Conservation (phyloP, 2,888 invertebrate species). For the Nomada ferruginata region DNA sequence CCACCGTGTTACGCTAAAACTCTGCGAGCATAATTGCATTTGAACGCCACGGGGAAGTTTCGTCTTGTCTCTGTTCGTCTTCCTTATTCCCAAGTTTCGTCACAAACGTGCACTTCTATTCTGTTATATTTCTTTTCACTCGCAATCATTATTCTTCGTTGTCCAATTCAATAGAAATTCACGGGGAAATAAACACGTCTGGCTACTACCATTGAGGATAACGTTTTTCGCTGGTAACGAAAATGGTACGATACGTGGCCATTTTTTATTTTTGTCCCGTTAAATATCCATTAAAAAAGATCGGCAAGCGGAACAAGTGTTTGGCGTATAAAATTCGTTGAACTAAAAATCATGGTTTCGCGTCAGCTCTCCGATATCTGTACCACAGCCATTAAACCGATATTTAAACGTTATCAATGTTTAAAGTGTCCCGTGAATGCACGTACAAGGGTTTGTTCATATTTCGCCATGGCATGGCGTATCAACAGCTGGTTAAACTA, state of each 20-base stretch:
- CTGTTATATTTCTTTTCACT: neutral
- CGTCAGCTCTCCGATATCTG: neutral
- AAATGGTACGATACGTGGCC: too few species aligned
- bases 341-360: conserved; percentile 14
- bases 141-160: neutral
- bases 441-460: conserved; percentile 6
- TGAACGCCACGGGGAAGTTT: conserved; percentile 16
- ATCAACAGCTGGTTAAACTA: conserved; percentile 47
- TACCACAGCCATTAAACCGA: conserved; percentile 3
- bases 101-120: neutral
- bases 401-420: conserved; percentile 40
- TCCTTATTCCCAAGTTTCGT: neutral
- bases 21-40: conserved; percentile 49
- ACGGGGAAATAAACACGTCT: neutral
- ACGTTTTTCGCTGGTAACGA: too few species aligned
- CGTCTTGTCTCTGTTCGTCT: neutral
- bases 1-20: conserved; percentile 15
- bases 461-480: conserved; percentile 23
- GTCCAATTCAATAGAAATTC: neutral
- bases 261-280: neutral
- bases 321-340: conserved; percentile 26
- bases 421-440: neutral
- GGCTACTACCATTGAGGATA: too few species aligned
- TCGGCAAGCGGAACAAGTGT: conserved; percentile 16
- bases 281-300: conserved; percentile 3